These are phyloP conservation scores for Myotis davidii DNA, from an alignment of 2,113 vertebrate genomes.

Conservation along the genomic window DNA sequence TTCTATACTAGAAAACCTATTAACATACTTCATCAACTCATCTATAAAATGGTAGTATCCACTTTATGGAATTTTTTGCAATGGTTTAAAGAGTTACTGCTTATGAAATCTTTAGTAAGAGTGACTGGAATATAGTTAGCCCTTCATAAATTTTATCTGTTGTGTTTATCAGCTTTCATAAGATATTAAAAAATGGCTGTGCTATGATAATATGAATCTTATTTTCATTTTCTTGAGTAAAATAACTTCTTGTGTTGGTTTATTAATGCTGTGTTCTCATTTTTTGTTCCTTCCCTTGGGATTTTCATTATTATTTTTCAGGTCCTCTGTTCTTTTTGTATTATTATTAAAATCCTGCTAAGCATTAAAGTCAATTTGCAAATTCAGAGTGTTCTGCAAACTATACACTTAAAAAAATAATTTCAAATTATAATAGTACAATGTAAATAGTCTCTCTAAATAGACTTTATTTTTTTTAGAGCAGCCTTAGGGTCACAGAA, in stretches of 20 bases:
- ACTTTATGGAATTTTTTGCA: background rate
- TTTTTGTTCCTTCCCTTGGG: background rate
- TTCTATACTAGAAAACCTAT: background rate
- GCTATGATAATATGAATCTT: background rate
- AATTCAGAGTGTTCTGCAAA: background rate
- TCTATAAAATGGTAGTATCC: background rate
- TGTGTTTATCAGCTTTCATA: conserved; percentile 41
- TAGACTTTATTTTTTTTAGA: background rate
- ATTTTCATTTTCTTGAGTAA: conserved; percentile 62
- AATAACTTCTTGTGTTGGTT: background rate
- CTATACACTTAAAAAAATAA: conserved; percentile 10
- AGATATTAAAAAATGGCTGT: conserved; percentile 34
- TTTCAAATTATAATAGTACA: background rate
- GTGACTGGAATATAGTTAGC: background rate
- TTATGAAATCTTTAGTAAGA: background rate
- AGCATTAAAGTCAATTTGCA: conserved; percentile 49
- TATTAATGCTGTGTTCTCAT: conserved; percentile 47
- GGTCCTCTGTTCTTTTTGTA: background rate
- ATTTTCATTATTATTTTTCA: conserved; percentile 39
- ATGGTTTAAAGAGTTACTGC: background rate
- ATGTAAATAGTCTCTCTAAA: background rate
- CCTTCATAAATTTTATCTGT: conserved; percentile 23
- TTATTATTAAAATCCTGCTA: conserved; percentile 22
- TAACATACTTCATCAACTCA: background rate
- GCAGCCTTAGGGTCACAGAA: background rate